phyloP scores from a whole-genome alignment of 2,113 vertebrate genomes.

The Periophthalmus modestus region DNA sequence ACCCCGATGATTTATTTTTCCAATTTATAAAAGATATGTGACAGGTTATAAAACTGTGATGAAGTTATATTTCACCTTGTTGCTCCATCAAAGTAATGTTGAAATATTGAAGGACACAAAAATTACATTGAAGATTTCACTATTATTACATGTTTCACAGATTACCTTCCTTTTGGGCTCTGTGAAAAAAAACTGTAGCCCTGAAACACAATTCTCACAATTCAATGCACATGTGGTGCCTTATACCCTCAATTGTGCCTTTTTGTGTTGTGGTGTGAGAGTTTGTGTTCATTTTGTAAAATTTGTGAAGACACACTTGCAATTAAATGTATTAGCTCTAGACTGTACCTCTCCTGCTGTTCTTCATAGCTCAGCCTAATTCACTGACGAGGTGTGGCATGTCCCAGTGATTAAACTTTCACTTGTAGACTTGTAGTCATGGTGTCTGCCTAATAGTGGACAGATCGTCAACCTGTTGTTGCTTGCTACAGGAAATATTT shows the following conservation, averaged over 20 bases:
- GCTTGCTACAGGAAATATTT: constrained; percentile 9
- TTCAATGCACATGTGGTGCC: constrained; percentile 22
- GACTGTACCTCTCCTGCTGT: constrained; percentile 30
- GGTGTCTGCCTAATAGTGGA: constrained; percentile 18
- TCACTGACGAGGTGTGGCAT: constrained; percentile 23
- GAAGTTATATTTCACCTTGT: neutral
- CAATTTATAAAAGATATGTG: neutral
- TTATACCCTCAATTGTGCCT: neutral
- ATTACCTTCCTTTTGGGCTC: constrained; percentile 41
- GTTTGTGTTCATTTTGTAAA: constrained; percentile 39
- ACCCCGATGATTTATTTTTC: neutral
- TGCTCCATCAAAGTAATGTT: constrained; percentile 20
- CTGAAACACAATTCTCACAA: constrained; percentile 36
- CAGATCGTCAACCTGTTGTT: constrained; percentile 12
- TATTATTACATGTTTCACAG: constrained; percentile 57
- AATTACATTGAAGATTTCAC: constrained; percentile 16
- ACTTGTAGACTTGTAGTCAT: constrained; percentile 28
- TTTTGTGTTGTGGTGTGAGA: constrained; percentile 22
- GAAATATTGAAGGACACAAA: constrained; percentile 17
- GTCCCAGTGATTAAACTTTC: constrained; percentile 31
- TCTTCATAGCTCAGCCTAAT: constrained; percentile 15
- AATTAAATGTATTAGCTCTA: constrained; percentile 11
- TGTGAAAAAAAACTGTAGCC: constrained; percentile 25
- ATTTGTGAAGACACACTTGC: constrained; percentile 1
- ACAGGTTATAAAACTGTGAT: neutral